Evolutionary conservation across 1,140 invertebrate genomes (phyloP).

Genomic region (Brachionus rubens): DNA sequence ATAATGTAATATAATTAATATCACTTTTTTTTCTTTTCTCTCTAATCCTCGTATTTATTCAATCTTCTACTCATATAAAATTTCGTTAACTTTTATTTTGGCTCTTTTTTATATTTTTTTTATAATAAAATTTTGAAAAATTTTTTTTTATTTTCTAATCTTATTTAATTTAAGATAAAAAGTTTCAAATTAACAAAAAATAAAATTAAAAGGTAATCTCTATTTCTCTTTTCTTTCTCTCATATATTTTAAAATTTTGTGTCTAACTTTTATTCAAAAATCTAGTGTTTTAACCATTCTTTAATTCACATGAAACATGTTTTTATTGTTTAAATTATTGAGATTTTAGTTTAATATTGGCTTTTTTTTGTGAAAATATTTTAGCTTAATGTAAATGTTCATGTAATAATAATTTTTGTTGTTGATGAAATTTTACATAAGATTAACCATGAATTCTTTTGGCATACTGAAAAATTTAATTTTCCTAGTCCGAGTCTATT

Average conservation of each 20-base stretch:
- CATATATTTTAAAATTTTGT: slow-evolving; percentile 1
- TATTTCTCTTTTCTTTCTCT: slow-evolving; percentile 18
- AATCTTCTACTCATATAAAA: slow-evolving; percentile 24
- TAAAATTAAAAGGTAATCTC: slow-evolving; percentile 33
- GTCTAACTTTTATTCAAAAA: neutral
- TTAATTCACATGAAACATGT: slow-evolving; percentile 14
- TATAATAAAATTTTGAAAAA: too few relatives aligned
- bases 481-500: too few relatives aligned
- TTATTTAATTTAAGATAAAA: slow-evolving; percentile 46
- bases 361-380: too few relatives aligned
- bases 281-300: slow-evolving; percentile 31
- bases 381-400: too few relatives aligned
- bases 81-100: slow-evolving; percentile 28
- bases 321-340: neutral
- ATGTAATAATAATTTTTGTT: too few relatives aligned
- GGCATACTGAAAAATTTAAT: too few relatives aligned
- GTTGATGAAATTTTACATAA: too few relatives aligned
- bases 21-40: neutral
- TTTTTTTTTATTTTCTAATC: slow-evolving; percentile 33
- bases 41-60: slow-evolving; percentile 40
- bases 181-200: slow-evolving; percentile 43
- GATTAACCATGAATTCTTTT: too few relatives aligned
- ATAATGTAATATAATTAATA: slow-evolving; percentile 32
- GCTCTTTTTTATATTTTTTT: too few relatives aligned
- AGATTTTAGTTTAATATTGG: neutral